phyloP scores from a whole-genome alignment of 2,888 invertebrate species.

The Hypena proboscidalis region DNA sequence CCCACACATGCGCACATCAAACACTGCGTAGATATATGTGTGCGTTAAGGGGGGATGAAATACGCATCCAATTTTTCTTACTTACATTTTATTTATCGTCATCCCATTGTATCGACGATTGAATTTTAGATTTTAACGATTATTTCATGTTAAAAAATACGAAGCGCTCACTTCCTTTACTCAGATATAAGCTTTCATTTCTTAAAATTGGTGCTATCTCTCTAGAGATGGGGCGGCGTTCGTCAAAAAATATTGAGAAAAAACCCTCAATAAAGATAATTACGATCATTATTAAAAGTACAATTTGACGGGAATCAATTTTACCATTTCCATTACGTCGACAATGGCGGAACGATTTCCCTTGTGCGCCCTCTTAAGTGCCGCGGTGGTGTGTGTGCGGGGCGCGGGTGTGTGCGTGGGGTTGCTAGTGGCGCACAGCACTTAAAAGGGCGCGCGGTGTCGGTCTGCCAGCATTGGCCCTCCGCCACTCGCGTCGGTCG shows the following conservation, averaged over 20 bases:
- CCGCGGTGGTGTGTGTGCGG: slow-evolving; percentile 45
- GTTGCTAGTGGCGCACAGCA: slow-evolving; percentile 28
- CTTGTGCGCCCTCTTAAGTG: slow-evolving; percentile 70
- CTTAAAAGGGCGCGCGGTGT: slow-evolving; percentile 60
- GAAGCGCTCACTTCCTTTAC: slow-evolving; percentile 20
- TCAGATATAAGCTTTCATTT: slow-evolving; percentile 38
- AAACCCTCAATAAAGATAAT: slow-evolving; percentile 70
- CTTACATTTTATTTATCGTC: slow-evolving; percentile 66
- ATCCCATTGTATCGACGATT: slow-evolving; percentile 49
- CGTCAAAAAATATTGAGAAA: slow-evolving; percentile 35
- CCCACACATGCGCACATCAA: slow-evolving; percentile 65
- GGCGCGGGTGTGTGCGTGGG: slow-evolving; percentile 43
- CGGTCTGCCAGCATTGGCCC: slow-evolving; percentile 62
- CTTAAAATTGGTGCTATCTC: slow-evolving; percentile 37
- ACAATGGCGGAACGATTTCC: slow-evolving; percentile 78
- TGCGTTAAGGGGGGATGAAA: slow-evolving; percentile 65
- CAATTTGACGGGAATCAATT: slow-evolving; percentile 77
- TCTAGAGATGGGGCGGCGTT: slow-evolving; percentile 28
- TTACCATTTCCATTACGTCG: slow-evolving; percentile 73
- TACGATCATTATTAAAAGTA: slow-evolving; percentile 75
- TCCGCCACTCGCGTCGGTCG: slow-evolving; percentile 62
- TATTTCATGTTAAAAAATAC: slow-evolving; percentile 53
- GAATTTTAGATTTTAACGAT: slow-evolving; percentile 55
- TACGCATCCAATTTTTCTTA: slow-evolving; percentile 72
- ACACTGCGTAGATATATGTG: slow-evolving; percentile 41